Conservation (phyloP, 2,888 invertebrate species). For the Rhingia campestris region DNA sequence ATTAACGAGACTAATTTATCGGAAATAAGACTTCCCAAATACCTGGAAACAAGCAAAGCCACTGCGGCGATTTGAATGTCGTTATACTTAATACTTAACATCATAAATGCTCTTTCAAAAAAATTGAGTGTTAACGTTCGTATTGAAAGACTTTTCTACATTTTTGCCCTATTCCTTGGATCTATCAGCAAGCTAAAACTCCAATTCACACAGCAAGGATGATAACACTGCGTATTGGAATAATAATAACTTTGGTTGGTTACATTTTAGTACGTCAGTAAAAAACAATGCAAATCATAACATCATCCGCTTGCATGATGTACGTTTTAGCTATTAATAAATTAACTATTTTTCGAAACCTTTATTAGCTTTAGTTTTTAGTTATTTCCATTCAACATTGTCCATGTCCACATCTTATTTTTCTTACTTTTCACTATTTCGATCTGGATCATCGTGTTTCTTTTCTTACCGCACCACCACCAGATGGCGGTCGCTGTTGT, state of each 20-base stretch:
- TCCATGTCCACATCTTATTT: constrained; percentile 48
- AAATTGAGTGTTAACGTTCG: too few relatives aligned
- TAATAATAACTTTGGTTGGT: constrained; percentile 43
- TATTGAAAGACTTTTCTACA: too few relatives aligned
- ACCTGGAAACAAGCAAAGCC: too few relatives aligned
- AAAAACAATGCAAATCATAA: not conserved
- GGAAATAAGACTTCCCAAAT: too few relatives aligned
- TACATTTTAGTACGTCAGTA: constrained; percentile 18
- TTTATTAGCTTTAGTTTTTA: constrained; percentile 16
- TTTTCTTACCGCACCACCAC: constrained; percentile 55
- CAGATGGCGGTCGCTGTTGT: constrained; percentile 47
- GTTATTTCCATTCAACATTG: constrained; percentile 22
- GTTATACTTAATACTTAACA: too few relatives aligned
- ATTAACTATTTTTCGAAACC: constrained; percentile 18
- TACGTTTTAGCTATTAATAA: not conserved
- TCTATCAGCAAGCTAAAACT: too few relatives aligned
- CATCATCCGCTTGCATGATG: not conserved
- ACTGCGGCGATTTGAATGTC: too few relatives aligned
- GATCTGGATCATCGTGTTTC: constrained; percentile 20
- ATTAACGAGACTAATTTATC: too few relatives aligned
- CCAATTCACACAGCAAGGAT: too few relatives aligned
- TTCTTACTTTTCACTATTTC: constrained; percentile 8
- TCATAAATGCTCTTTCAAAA: too few relatives aligned
- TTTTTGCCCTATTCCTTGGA: too few relatives aligned
- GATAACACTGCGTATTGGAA: too few relatives aligned